Percentiles rank a stretch among this genome's conserved stretches.
Evolutionary conservation across 2,888 invertebrate genomes (phyloP).

Genomic region (Apocheima hispidaria): DNA sequence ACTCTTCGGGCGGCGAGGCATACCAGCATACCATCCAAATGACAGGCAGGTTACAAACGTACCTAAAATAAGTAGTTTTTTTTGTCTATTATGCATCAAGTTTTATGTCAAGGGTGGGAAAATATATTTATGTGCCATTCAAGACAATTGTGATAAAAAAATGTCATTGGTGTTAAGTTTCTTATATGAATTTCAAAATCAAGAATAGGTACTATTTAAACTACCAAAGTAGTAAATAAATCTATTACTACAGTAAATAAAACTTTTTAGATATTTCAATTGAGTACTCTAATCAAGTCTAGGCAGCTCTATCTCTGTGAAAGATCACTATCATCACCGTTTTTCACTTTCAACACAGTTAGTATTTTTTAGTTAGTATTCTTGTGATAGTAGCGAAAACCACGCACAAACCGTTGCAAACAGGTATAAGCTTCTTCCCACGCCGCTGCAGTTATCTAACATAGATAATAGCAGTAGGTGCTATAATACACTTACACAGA

Average conservation of each 20-base stretch:
- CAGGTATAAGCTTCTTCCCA: constrained; percentile 32
- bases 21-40: not conserved
- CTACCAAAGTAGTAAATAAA: too few relatives aligned
- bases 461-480: constrained; percentile 9
- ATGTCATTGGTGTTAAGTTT: constrained; percentile 28
- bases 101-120: constrained; percentile 38
- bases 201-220: too few relatives aligned
- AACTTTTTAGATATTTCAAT: too few relatives aligned
- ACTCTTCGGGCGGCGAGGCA: constrained; percentile 12
- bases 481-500: not conserved
- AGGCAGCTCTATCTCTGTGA: not conserved
- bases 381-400: constrained; percentile 29
- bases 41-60: constrained; percentile 1
- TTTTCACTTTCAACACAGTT: constrained; percentile 12
- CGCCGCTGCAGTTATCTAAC: constrained; percentile 22
- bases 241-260: too few relatives aligned
- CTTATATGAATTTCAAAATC: too few relatives aligned
- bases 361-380: constrained; percentile 10
- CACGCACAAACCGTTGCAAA: not conserved
- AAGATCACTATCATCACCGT: not conserved
- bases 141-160: constrained; percentile 16
- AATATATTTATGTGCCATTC: constrained; percentile 9
- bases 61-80: not conserved
- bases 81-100: constrained; percentile 23
- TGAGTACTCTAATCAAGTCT: too few relatives aligned